Base-by-base conservation (phyloP, 2,888 invertebrate species). In the Pocota personata region DNA sequence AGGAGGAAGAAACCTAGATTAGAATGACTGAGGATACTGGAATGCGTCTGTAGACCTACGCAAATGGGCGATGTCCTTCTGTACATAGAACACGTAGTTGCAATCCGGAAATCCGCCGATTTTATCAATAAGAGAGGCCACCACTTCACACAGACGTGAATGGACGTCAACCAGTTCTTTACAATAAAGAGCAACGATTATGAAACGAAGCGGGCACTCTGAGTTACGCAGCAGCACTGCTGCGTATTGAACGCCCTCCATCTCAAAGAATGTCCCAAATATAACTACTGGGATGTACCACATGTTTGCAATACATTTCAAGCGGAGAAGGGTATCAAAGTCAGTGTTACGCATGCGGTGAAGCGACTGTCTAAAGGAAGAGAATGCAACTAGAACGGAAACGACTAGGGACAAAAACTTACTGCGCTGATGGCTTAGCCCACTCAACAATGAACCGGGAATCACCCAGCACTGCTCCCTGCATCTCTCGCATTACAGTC, bases 261-360 rank as follows among this genome's bases (percentile, higher is more conserved):
- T 19, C 16, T 88, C 87, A 27, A 88, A 90, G 37, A 88, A 88
- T 10, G 89, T 89, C 0, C 90, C 91, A 75, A 90, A 91, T n/a
- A 91, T 87, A 0, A 90, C 88, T 1, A 90, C 75, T 3, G 90
- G 91, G 10, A 89, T 88, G 30, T 75, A 55, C 90, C 90, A 91
- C 48, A 87, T 88, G 86, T 91, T 91, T 5, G 91, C 90, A 62
- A 91, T 89, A 67, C 91, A 91, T 60, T 90, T 90, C 1, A 90
- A 72, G 0, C 90, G 89, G 19, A 91, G 80, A 16, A 89, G 82
- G 0, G 89, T 88, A 88, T 90, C 90, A 40, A 89, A 90, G 79
- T 91, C 90, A 4, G 86, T 88, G 55, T 89, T 89, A 14, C 89
- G 88, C 88, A 90, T 87, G 24, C 88, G 89, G 72, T 90, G 89